Evolutionary conservation across 2,888 invertebrate species (phyloP).

Genomic region (Caenorhabditis sp.): DNA sequence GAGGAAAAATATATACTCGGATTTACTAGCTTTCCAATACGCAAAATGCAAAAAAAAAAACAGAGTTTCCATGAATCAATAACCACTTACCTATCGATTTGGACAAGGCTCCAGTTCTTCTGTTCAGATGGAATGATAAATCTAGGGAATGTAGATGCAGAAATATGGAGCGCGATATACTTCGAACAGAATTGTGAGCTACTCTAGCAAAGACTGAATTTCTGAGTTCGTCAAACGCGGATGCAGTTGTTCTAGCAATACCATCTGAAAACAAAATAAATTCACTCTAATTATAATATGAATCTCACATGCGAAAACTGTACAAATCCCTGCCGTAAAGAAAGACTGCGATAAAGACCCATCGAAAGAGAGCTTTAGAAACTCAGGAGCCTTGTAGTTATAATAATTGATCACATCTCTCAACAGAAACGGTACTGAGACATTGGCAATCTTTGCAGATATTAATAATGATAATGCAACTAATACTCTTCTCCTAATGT

Average conservation of each 20-base stretch:
- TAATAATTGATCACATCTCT: slow-evolving; percentile 90
- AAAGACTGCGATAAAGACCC: slow-evolving; percentile 53
- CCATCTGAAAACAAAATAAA: slow-evolving; percentile 78
- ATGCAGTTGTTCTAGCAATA: slow-evolving; percentile 86
- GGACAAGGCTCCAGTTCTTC: slow-evolving; percentile 93
- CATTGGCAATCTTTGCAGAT: slow-evolving; percentile 79
- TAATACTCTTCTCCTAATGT: slow-evolving; percentile 82
- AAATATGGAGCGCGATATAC: slow-evolving; percentile 93
- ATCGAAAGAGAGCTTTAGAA: slow-evolving; percentile 54
- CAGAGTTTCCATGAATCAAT: background rate
- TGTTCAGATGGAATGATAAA: slow-evolving; percentile 87
- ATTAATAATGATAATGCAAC: slow-evolving; percentile 77
- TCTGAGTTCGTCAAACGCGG: slow-evolving; percentile 91
- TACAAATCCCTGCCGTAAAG: slow-evolving; percentile 61
- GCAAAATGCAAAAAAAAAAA: background rate
- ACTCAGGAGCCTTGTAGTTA: slow-evolving; percentile 75
- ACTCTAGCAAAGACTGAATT: slow-evolving; percentile 85
- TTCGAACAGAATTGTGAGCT: slow-evolving; percentile 93
- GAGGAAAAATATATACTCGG: too few relatives aligned
- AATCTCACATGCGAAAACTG: slow-evolving; percentile 61
- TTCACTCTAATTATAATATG: background rate
- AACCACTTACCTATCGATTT: slow-evolving; percentile 78
- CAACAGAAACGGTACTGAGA: slow-evolving; percentile 92
- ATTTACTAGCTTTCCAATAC: too few relatives aligned
- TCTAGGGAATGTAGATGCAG: slow-evolving; percentile 87